Percentiles rank a stretch among this genome's conserved stretches.
Conservation (phyloP, 2,888 invertebrate species). For the Metacarcinus magister region DNA sequence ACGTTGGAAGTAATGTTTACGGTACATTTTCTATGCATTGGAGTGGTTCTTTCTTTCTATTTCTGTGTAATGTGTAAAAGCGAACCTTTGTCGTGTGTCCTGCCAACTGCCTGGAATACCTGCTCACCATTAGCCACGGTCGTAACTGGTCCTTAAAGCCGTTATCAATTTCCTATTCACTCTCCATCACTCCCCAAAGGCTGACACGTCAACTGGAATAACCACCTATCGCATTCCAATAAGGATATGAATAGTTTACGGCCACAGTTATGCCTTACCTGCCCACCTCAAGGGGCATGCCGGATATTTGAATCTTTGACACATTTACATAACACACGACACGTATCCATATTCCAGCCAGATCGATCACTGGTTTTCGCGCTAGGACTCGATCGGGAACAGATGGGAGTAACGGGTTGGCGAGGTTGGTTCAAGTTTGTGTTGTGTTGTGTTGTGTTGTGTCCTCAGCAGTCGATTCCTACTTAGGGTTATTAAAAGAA, state of each 20-base stretch:
- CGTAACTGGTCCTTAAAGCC: constrained; percentile 46
- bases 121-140: constrained; percentile 7
- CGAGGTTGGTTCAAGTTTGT: neutral
- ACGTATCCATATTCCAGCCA: constrained; percentile 33
- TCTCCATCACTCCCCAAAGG: constrained; percentile 66
- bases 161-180: constrained; percentile 60
- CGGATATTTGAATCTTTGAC: constrained; percentile 64
- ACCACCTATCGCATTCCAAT: constrained; percentile 70
- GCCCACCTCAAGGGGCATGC: neutral
- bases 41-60: neutral
- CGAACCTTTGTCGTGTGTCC: neutral
- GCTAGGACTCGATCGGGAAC: neutral
- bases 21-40: neutral
- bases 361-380: constrained; percentile 35
- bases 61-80: neutral
- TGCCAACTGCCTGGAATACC: neutral
- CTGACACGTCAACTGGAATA: constrained; percentile 65
- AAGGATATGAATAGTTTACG: constrained; percentile 68
- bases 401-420: neutral
- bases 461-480: neutral
- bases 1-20: neutral
- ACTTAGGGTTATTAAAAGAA: constrained; percentile 28
- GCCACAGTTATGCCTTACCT: neutral
- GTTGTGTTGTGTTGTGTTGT: neutral
- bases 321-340: constrained; percentile 44